Evolutionary conservation across 2,113 vertebrate genomes (phyloP), one percentile per base, ranked within the genome.

Genomic region (Diglossa brunneiventris): DNA sequence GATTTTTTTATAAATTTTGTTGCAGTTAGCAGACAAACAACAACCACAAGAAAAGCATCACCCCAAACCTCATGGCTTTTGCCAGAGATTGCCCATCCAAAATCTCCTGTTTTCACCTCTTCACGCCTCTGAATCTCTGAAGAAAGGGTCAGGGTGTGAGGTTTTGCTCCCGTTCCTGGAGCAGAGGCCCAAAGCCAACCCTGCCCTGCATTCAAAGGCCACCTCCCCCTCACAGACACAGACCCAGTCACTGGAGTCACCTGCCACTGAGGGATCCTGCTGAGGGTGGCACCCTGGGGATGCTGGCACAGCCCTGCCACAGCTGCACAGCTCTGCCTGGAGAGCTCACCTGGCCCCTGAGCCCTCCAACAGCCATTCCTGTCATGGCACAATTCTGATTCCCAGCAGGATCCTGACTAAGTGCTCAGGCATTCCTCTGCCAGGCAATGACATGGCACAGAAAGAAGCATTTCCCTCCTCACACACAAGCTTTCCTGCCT

Each of bases 21-120:
- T 0, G 0, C 24, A 50, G n/a, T 64, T 35, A 55, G 7, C 9
- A 20, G 2, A 59, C 0, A 0, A 21, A 44, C 79, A 14, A 22
- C 22, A 55, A 16, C 5, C 42, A 52, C 37, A 44, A 30, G 41
- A 49, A 73, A 58, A 58, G 14, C 2, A 66, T 10, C 15, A 23
- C 56, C 55, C 30, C 53, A 39, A 78, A 70, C 10, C 6, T 50
- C 24, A 8, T 1, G 5, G 67, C 6, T 93, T 72, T 53, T 64
- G 13, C 13, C 35, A 42, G 67, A 70, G 22, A 33, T 0, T 13
- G 26, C 15, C 26, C 17, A 66, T n/a, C 37, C 42, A 39, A 47
- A 68, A 53, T 3, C 17, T 26, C 41, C n/a, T 4, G 13, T 11
- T 58, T 33, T 15, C 50, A 13, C 11, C 61, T 70, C 47, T 35